These are phyloP conservation scores for Poeciliopsis paucimaculata DNA, from an alignment of 2,797 vertebrate genomes.

Conservation along the genomic window DNA sequence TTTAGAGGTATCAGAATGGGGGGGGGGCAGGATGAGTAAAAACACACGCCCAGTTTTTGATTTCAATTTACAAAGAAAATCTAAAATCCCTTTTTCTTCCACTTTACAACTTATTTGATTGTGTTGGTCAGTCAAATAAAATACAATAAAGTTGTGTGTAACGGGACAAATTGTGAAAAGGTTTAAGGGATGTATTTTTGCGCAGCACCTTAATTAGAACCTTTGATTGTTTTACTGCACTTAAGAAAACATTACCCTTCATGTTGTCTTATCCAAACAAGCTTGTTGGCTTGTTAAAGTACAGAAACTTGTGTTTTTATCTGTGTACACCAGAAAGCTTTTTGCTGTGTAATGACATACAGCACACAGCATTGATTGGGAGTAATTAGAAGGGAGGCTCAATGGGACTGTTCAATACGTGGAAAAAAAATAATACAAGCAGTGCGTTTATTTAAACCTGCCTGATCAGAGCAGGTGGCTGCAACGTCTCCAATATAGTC, in stretches of 20 bases:
- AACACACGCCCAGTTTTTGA: neutral
- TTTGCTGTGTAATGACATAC: constrained; percentile 60
- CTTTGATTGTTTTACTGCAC: neutral
- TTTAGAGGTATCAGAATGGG: neutral
- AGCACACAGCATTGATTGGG: constrained; percentile 63
- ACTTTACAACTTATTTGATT: neutral
- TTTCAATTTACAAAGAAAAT: neutral
- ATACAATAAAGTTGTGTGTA: neutral
- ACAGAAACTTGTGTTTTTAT: constrained; percentile 22
- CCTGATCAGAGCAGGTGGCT: constrained; percentile 49
- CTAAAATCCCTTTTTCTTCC: neutral
- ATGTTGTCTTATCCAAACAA: constrained; percentile 22
- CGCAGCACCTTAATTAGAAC: neutral
- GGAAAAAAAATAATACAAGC: constrained; percentile 64
- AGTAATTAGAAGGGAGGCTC: constrained; percentile 72
- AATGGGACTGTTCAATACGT: constrained; percentile 72
- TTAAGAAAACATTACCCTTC: constrained; percentile 7
- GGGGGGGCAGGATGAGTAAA: neutral
- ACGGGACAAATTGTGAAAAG: neutral
- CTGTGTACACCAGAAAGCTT: constrained; percentile 33
- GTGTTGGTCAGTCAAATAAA: neutral
- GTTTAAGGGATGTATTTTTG: neutral
- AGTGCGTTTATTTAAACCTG: constrained; percentile 52
- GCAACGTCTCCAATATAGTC: constrained; percentile 24
- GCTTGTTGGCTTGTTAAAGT: constrained; percentile 14